A percentile compares a stretch with the other conserved stretches of the same genome.
These are phyloP conservation scores for Drosophila sturtevanti DNA, from an alignment of 1,140 invertebrate genomes.

Conservation along the genomic window DNA sequence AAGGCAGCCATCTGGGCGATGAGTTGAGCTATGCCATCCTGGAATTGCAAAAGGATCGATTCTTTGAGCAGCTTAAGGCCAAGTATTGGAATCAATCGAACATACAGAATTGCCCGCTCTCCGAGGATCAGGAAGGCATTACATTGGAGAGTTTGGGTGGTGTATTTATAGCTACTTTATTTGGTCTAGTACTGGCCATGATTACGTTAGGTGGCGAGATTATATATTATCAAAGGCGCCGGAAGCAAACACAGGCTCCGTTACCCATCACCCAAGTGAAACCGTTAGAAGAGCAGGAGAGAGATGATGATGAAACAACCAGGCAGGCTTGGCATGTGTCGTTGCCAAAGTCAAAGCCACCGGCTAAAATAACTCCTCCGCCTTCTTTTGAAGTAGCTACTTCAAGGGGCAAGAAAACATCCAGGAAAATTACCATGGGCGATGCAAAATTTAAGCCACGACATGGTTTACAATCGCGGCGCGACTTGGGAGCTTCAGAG, in stretches of 20 bases:
- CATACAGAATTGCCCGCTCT: constrained; percentile 87
- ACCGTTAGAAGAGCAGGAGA: constrained; percentile 22
- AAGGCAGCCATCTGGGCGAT: constrained; percentile 89
- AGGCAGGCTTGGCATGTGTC: constrained; percentile 46
- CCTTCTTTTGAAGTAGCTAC: constrained; percentile 67
- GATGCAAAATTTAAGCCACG: constrained; percentile 61
- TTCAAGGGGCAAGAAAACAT: constrained; percentile 54
- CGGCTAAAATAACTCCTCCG: constrained; percentile 50
- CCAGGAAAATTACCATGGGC: constrained; percentile 46
- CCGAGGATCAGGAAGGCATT: constrained; percentile 93
- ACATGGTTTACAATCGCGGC: constrained; percentile 34
- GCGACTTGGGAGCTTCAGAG: constrained; percentile 29
- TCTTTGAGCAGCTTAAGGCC: constrained; percentile 89
- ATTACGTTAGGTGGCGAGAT: constrained; percentile 91
- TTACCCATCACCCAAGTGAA: constrained; percentile 53
- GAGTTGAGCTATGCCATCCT: constrained; percentile 91
- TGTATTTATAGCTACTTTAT: constrained; percentile 94
- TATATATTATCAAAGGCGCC: constrained; percentile 88
- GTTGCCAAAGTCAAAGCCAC: constrained; percentile 10
- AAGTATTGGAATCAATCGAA: constrained; percentile 93
- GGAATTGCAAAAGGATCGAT: constrained; percentile 92
- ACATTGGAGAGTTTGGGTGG: constrained; percentile 94
- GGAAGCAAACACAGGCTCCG: constrained; percentile 15
- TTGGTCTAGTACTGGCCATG: constrained; percentile 92
- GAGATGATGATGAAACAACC: not conserved